These are phyloP conservation scores for Asbolus verrucosus DNA, from an alignment of 1,140 invertebrate species.

Conservation along the genomic window DNA sequence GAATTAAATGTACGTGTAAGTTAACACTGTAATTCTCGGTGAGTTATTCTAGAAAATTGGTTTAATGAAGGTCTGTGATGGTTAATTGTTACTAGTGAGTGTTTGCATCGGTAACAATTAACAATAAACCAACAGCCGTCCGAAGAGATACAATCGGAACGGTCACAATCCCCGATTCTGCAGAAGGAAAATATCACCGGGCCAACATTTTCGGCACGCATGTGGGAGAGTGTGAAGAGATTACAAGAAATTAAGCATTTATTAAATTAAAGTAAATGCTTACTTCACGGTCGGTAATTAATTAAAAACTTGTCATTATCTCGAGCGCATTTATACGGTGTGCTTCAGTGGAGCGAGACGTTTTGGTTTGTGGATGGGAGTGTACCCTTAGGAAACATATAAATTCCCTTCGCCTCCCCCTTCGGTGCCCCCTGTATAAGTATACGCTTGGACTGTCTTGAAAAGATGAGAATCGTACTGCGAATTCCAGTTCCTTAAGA, in stretches of 20 bases:
- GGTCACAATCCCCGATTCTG: too few species aligned
- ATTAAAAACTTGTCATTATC: constrained; percentile 62
- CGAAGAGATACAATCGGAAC: too few species aligned
- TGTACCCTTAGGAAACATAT: constrained; percentile 62
- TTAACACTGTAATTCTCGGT: too few species aligned
- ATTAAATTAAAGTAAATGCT: constrained; percentile 57
- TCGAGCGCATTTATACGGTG: constrained; percentile 54
- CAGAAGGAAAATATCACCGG: not conserved
- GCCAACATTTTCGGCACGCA: constrained; percentile 4
- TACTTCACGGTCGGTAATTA: constrained; percentile 57
- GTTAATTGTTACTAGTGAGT: too few species aligned
- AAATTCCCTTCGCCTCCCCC: constrained; percentile 52
- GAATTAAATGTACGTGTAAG: too few species aligned
- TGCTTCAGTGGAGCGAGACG: constrained; percentile 56
- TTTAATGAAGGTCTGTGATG: too few species aligned
- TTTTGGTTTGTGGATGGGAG: constrained; percentile 55
- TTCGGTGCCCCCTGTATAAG: constrained; percentile 50
- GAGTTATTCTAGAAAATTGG: too few species aligned
- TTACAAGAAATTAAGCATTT: constrained; percentile 52
- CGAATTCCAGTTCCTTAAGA: constrained; percentile 63
- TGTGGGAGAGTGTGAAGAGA: constrained; percentile 36
- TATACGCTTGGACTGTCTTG: constrained; percentile 62
- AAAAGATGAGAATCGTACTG: constrained; percentile 63
- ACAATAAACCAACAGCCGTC: too few species aligned
- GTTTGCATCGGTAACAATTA: too few species aligned